Percentiles rank a stretch among this genome's conserved stretches.
Conservation (phyloP, 2,113 vertebrate species). For the Podilymbus podiceps region DNA sequence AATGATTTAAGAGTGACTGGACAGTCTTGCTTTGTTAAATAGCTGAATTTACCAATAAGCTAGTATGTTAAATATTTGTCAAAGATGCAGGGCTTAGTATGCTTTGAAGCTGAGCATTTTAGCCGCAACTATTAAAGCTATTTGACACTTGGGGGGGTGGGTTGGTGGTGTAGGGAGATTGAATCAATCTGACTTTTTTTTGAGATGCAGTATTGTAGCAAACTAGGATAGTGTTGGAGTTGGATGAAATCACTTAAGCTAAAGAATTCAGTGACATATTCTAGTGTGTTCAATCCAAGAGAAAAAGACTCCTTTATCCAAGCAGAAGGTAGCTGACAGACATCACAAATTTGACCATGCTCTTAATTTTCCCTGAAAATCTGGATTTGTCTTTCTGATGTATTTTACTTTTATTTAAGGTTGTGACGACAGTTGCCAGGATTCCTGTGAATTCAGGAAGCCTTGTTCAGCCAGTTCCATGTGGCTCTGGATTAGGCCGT, state of each 20-base stretch:
- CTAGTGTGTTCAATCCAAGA: not conserved
- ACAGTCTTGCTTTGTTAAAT: not conserved
- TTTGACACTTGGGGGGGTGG: not conserved
- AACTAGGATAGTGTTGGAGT: not conserved
- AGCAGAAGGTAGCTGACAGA: not conserved
- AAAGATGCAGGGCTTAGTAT: accelerated
- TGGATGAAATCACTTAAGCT: not conserved
- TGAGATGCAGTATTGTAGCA: not conserved
- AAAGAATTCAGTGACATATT: not conserved
- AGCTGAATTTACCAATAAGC: not conserved
- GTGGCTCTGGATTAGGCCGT: not conserved
- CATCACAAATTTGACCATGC: not conserved
- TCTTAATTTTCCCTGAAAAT: not conserved
- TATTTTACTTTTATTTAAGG: not conserved
- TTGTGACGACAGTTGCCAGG: not conserved
- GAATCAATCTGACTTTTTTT: not conserved
- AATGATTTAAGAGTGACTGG: not conserved
- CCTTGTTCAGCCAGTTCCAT: not conserved
- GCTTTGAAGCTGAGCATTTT: not conserved
- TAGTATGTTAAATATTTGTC: not conserved
- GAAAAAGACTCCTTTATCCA: not conserved
- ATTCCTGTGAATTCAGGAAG: not conserved
- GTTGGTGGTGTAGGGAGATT: not conserved
- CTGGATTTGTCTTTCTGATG: not conserved
- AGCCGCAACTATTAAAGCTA: not conserved